Percentiles rank a stretch among this genome's conserved stretches.
Conservation (phyloP, 2,797 vertebrate species). For the Varecia variegata region DNA sequence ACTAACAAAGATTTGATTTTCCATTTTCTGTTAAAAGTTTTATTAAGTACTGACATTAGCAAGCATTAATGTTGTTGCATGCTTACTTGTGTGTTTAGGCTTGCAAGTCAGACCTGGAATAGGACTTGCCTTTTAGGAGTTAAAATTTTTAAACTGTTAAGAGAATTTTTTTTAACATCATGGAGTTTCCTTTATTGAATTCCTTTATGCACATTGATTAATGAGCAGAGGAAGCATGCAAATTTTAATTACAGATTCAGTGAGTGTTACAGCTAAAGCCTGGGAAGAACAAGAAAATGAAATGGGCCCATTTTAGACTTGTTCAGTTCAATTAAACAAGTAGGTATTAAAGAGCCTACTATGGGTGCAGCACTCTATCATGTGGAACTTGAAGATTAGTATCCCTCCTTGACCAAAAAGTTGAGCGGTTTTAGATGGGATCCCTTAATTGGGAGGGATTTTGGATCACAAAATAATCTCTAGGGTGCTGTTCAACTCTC, state of each 20-base stretch:
- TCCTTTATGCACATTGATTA: slow-evolving; percentile 56
- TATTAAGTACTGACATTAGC: not conserved
- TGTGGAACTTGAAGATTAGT: not conserved
- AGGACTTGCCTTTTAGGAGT: not conserved
- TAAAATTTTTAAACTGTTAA: slow-evolving; percentile 5
- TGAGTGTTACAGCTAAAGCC: not conserved
- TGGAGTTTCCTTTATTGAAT: slow-evolving; percentile 37
- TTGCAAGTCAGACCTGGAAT: not conserved
- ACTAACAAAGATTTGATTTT: slow-evolving; percentile 29
- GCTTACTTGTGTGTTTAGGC: not conserved
- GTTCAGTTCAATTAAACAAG: not conserved
- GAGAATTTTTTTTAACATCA: not conserved
- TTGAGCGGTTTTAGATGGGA: slow-evolving; percentile 32
- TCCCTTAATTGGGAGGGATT: slow-evolving; percentile 43
- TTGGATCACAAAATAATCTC: slow-evolving; percentile 52
- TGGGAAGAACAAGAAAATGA: slow-evolving; percentile 42
- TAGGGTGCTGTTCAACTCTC: slow-evolving; percentile 37
- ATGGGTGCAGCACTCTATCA: not conserved
- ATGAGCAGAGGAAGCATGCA: slow-evolving; percentile 49
- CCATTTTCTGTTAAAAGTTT: not conserved
- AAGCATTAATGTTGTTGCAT: not conserved
- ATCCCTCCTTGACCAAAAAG: not conserved
- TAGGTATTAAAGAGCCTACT: not conserved
- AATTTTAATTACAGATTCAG: slow-evolving; percentile 55
- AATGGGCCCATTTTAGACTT: not conserved